Evolutionary conservation across 2,797 vertebrate species (phyloP).

Genomic region (Oceanodroma leucorhoa): DNA sequence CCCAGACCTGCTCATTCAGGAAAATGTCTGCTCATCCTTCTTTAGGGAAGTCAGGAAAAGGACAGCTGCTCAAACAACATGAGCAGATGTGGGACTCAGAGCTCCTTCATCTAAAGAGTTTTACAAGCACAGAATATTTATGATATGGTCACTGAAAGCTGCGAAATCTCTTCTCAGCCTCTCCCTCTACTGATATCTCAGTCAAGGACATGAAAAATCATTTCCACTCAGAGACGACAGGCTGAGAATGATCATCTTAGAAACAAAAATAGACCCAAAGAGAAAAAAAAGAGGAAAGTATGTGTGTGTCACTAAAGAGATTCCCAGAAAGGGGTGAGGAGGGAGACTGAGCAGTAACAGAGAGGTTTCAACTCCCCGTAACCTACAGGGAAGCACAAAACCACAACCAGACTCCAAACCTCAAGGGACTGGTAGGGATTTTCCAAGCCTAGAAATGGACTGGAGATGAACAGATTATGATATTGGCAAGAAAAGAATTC

Average conservation of each 20-base stretch:
- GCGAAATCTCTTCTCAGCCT: neutral
- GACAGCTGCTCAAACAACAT: neutral
- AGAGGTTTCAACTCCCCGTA: neutral
- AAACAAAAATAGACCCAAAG: neutral
- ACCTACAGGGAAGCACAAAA: neutral
- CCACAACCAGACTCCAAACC: neutral
- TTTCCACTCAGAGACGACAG: neutral
- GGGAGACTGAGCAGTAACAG: neutral
- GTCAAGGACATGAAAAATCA: neutral
- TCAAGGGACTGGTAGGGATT: neutral
- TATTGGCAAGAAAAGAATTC: neutral
- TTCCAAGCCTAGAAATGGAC: slow-evolving; percentile 4
- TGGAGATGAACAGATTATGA: slow-evolving; percentile 1
- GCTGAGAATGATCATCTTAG: neutral
- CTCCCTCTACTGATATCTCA: neutral
- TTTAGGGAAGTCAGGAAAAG: neutral
- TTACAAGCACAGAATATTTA: neutral
- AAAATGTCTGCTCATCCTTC: neutral
- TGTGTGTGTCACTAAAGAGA: neutral
- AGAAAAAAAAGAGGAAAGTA: neutral
- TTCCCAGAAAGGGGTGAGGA: neutral
- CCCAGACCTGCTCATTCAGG: neutral
- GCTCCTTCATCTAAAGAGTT: neutral
- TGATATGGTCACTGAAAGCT: neutral
- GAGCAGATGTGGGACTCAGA: neutral